A percentile compares a stretch with the other conserved stretches of the same genome.
Evolutionary conservation across 2,888 invertebrate species (phyloP).

Genomic region (Nasonia oneida): DNA sequence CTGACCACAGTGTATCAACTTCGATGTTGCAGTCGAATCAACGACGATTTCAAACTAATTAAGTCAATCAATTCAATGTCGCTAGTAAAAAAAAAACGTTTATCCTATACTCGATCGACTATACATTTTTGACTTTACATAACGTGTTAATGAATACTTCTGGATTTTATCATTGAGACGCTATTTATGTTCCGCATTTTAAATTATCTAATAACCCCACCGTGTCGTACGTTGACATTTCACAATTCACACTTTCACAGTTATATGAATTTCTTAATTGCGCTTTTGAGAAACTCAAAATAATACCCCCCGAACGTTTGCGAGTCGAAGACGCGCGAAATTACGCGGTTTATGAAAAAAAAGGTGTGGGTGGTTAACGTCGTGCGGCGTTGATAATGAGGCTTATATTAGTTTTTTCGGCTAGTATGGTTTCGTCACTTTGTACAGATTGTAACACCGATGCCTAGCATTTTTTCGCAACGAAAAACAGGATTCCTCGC

Average conservation of each 20-base stretch:
- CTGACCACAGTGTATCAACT: background rate
- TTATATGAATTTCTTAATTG: background rate
- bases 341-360: background rate
- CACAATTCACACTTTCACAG: conserved; percentile 33
- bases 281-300: background rate
- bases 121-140: background rate
- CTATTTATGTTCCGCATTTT: background rate
- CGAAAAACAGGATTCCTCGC: conserved; percentile 7
- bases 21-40: too few relatives aligned
- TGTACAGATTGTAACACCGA: background rate
- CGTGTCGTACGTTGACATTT: background rate
- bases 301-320: background rate
- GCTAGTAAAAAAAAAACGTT: background rate
- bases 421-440: background rate
- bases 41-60: background rate
- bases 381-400: background rate
- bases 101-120: background rate
- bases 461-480: background rate
- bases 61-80: background rate
- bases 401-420: background rate
- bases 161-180: conserved; percentile 19
- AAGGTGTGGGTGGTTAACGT: background rate
- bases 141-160: conserved; percentile 26
- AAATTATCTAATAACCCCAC: conserved; percentile 17
- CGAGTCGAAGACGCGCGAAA: background rate